Conservation (phyloP, 2,888 invertebrate genomes). For the Helicoverpa assulta region DNA sequence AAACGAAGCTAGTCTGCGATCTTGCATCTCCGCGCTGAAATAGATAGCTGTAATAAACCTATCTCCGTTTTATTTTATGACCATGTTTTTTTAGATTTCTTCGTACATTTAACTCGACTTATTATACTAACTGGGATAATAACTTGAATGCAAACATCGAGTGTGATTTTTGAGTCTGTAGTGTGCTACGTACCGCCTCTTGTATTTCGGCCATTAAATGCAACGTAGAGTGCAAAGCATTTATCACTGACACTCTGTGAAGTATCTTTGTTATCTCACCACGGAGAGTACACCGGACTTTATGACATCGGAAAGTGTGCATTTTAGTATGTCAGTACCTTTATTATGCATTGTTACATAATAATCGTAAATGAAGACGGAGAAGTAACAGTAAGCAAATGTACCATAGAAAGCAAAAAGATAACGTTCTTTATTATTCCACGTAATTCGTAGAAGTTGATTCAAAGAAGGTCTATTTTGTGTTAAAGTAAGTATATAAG, state of each 20-base stretch:
- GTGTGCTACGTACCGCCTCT: neutral
- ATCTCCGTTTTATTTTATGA: constrained; percentile 33
- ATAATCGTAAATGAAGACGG: neutral
- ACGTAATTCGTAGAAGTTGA: constrained; percentile 1
- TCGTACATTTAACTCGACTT: constrained; percentile 4
- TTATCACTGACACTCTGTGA: constrained; percentile 47
- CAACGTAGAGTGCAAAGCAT: constrained; percentile 38
- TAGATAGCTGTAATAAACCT: constrained; percentile 54
- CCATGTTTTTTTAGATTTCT: constrained; percentile 24
- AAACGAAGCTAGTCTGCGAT: constrained; percentile 40
- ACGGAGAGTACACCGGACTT: constrained; percentile 22
- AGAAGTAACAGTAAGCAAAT: neutral
- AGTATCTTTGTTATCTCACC: constrained; percentile 48
- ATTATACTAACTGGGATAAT: constrained; percentile 1
- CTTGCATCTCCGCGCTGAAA: constrained; percentile 39
- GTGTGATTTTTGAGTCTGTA: constrained; percentile 22
- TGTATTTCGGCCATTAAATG: constrained; percentile 40
- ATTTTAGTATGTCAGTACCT: neutral
- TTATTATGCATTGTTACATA: neutral
- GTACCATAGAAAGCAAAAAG: constrained; percentile 23
- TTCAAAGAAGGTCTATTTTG: neutral
- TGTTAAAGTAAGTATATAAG: neutral
- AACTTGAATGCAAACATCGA: neutral
- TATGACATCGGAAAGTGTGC: constrained; percentile 18
- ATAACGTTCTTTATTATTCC: neutral